Base-by-base conservation (phyloP, 2,888 invertebrate species). In the Oithona nana region DNA sequence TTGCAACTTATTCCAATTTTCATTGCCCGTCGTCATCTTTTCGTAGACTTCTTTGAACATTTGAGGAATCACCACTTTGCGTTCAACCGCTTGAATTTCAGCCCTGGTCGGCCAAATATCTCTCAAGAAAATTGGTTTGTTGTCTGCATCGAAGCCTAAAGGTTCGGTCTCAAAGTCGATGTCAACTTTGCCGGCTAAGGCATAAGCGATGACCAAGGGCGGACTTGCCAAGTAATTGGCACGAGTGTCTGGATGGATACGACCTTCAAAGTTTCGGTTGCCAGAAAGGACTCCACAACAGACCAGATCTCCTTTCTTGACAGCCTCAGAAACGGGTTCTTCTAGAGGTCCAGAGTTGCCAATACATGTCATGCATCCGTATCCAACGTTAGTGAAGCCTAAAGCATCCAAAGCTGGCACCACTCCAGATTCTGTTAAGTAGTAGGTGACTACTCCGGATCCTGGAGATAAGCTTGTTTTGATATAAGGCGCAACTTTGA, bases 301-400 rank as follows among this genome's bases (percentile, higher is more conserved):
- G 0, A 97, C 88, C 51, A 97, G 76, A 71, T 88, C 88, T 71
- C 90, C 89, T 83, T 84, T 84, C 71, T 94, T 92, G 66, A 93
- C 90, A 1, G 88, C 88, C 69, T 87, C 86, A 0, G 83, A 84
- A 13, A 94, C 84, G 68, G 84, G 80, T 58, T 94, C 93, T 61
- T 88, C 86, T 0, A 97, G 80, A 0, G 93, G 93, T 0, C 97
- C 97, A 4, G 90, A 90, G 77, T 98, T 98, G 0, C 97, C 97
- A 68, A 97, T 97, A 72, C 97, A 98, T 0, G 97, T 97, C 94
- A 94, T 95, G 73, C 97, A 98, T 0, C 97, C 97, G 71, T 94
- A 98, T 16, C 97, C 97, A 1, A 95, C 94, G 56, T 90, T 83
- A 71, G 88, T 81, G 72, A 95, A 98, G 3, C 94, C 95, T 1